Evolutionary conservation across 2,797 vertebrate species (phyloP).

Genomic region (Lepus townsendii): DNA sequence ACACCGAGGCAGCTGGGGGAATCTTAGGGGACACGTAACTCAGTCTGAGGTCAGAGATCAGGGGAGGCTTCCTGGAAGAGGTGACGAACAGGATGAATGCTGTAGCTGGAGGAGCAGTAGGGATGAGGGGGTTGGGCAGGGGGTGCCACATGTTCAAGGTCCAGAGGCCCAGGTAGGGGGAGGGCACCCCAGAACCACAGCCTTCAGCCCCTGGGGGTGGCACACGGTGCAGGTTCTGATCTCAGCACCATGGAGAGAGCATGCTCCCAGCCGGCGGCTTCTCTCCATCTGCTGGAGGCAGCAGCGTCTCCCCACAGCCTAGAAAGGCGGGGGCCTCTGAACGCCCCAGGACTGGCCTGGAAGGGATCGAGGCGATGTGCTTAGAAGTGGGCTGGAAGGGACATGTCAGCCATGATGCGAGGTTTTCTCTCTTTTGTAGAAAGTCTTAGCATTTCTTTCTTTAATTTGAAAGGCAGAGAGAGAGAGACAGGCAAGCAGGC

Average conservation of each 20-base stretch:
- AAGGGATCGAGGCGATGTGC: accelerated
- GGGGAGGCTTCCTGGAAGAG: background rate
- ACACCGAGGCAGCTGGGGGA: background rate
- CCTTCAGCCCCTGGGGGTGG: accelerated
- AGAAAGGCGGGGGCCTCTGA: too few species aligned
- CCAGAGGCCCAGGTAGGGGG: too few species aligned
- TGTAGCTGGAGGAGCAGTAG: background rate
- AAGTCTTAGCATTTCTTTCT: too few species aligned
- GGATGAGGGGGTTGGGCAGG: background rate
- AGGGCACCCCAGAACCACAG: accelerated
- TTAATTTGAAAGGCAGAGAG: too few species aligned
- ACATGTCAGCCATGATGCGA: background rate
- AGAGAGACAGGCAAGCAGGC: too few species aligned
- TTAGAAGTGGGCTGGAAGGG: background rate
- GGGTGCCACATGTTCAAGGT: accelerated
- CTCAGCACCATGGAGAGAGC: background rate
- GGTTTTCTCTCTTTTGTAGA: too few species aligned
- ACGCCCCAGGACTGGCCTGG: background rate
- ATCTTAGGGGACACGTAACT: background rate
- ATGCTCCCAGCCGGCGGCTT: background rate
- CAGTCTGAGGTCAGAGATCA: background rate
- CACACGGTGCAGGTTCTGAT: background rate
- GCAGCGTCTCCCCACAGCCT: background rate
- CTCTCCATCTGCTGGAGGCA: background rate
- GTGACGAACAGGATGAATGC: background rate